Conservation (phyloP, 2,113 vertebrate genomes). For the Alouatta palliata region DNA sequence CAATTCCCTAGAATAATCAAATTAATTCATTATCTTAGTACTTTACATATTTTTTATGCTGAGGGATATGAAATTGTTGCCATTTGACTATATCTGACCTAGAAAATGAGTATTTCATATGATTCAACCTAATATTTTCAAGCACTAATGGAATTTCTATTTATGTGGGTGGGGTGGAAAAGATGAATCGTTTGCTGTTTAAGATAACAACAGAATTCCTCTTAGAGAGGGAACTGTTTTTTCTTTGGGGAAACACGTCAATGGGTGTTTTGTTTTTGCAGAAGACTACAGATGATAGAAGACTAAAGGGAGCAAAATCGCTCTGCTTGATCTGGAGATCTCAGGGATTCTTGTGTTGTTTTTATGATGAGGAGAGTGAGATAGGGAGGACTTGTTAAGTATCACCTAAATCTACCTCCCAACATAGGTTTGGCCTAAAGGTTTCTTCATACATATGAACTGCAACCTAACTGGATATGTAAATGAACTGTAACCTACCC, state of each 20-base stretch:
- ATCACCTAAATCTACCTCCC: no score
- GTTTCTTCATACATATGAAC: no score
- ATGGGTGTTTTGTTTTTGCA: background rate
- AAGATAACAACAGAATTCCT: background rate
- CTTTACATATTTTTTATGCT: background rate
- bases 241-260: background rate
- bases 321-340: background rate
- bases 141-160: background rate
- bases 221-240: background rate
- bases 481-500: no score
- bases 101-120: background rate
- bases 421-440: background rate
- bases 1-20: background rate
- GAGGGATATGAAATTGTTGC: background rate
- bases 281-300: background rate
- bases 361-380: background rate
- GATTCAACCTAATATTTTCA: background rate
- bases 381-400: background rate
- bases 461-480: no score
- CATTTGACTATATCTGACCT: background rate
- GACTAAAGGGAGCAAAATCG: background rate
- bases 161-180: background rate
- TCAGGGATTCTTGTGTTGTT: background rate
- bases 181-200: background rate
- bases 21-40: background rate